Evolutionary conservation across 2,113 vertebrate genomes (phyloP), one percentile per base, ranked within the genome.

Genomic region (Seriola quinqueradiata): DNA sequence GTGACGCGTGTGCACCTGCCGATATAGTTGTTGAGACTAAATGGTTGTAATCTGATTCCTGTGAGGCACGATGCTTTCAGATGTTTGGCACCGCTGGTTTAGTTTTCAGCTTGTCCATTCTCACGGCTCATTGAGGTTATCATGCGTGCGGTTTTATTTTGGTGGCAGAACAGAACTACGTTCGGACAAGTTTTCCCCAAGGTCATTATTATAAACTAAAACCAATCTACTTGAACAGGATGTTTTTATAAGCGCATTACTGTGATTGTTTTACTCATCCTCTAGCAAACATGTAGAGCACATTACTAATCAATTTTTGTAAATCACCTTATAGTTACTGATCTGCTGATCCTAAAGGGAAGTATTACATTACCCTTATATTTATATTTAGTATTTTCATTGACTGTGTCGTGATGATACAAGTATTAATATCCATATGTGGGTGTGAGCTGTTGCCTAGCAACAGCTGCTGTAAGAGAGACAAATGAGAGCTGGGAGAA

Each of bases 361-460:
- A 65, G 52, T 34, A 42, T 63, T 25, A 10, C 19, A 66, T 17
- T 0, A 8, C 57, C 11, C 21, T 61, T 65, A 13, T 36, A 25
- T 50, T 66, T 69, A 19, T 69, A 44, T 74, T 75, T 52, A 59
- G n/a, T 40, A 1, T 11, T 74, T 77, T 79, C 32, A 70, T 79
- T 78, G 65, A 78, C 65, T 69, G 19, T 40, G 54, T 59, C 64
- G 8, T 83, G 64, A 44, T 72, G 81, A 66, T 83, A 46, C 77
- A 70, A 82, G 46, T 78, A 73, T 61, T 65, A 67, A 76, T 76
- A 77, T 77, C 60, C 50, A 69, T 52, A 83, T 84, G 80, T 86
- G 83, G 88, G 83, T 83, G 83, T 86, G 77, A 79, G 80, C 83
- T 50, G 90, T 89, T 87, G 87, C 90, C 52, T 86, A 85, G 84